Base-by-base conservation (phyloP, 2,797 vertebrate species). In the Urophycis tenuis region DNA sequence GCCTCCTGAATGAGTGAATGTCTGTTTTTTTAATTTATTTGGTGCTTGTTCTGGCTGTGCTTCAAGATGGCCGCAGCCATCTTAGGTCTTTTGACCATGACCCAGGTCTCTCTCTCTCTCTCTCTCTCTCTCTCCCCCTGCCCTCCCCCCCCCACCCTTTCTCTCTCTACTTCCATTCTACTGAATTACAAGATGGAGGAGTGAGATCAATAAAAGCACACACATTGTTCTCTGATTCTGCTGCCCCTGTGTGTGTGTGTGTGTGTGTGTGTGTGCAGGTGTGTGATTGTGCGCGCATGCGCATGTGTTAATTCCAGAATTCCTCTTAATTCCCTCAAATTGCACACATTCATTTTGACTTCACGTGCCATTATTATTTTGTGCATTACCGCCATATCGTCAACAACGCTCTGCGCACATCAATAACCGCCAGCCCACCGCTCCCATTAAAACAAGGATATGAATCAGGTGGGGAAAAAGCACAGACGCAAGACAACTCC, bases 1-100 rank as follows among this genome's bases (percentile, higher is more conserved):
- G 29, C 79, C 86, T 83, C 83, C 83, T 80, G 85, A 90, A 85
- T 84, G 84, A 90, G 85, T 84, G 84, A 91, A 90, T 86, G 88
- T 83, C 88, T 89, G 92, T 89, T 92, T 91, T n/a, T n/a, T n/a
- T n/a, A n/a, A n/a, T n/a, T n/a, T n/a, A n/a, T n/a, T n/a, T n/a
- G n/a, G n/a, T n/a, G n/a, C n/a, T n/a, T 90, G 92, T 92, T 90
- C 85, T 87, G 89, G 86, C 83, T 67, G 86, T 91, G 91, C 88
- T 92, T 89, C 81, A 85, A 92, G 88, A 91, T 88, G 90, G 90
- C 91, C 90, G 25, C 91, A 88, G 85, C 92, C 92, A 93, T 93
- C 91, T 93, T 93, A 91, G 91, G 89, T 92, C 88, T 88, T 86
- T 91, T 78, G 82, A 90, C 90, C 89, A 85, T 94, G 92, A 93